These are phyloP conservation scores for Automeris io DNA, from an alignment of 2,888 invertebrate genomes.

Conservation along the genomic window DNA sequence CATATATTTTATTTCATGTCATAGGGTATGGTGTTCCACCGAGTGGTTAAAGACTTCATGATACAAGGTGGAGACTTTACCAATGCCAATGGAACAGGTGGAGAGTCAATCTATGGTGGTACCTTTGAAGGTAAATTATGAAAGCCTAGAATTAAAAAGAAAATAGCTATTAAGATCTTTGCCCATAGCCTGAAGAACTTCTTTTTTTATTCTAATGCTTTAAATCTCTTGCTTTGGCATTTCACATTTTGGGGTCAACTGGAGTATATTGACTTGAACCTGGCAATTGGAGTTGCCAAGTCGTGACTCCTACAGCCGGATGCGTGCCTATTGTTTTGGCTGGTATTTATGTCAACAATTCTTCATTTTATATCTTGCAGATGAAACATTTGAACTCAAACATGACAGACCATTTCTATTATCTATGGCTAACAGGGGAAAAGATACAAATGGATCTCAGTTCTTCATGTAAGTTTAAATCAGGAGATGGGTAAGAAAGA, in stretches of 20 bases:
- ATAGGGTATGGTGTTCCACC: constrained; percentile 89
- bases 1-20: constrained; percentile 9
- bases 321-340: too few relatives aligned
- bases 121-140: constrained; percentile 94
- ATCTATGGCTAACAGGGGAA: constrained; percentile 99
- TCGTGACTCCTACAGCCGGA: too few relatives aligned
- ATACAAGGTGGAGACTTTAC: constrained; percentile 94
- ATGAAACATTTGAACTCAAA: constrained; percentile 93
- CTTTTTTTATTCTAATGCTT: too few relatives aligned
- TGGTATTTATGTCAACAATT: too few relatives aligned
- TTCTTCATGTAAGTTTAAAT: constrained; percentile 95
- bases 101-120: constrained; percentile 98
- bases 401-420: constrained; percentile 94
- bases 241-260: neutral
- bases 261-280: too few relatives aligned
- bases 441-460: constrained; percentile 98
- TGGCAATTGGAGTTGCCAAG: too few relatives aligned
- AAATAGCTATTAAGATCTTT: neutral
- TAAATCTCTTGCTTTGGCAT: neutral
- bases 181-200: too few relatives aligned
- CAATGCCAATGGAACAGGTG: constrained; percentile 97
- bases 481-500: constrained; percentile 32
- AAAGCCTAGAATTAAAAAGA: neutral
- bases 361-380: too few relatives aligned
- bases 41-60: constrained; percentile 98